Percentiles rank a stretch among this genome's conserved stretches.
Conservation (phyloP, 2,888 invertebrate species). For the Trichogramma dendrolimi region DNA sequence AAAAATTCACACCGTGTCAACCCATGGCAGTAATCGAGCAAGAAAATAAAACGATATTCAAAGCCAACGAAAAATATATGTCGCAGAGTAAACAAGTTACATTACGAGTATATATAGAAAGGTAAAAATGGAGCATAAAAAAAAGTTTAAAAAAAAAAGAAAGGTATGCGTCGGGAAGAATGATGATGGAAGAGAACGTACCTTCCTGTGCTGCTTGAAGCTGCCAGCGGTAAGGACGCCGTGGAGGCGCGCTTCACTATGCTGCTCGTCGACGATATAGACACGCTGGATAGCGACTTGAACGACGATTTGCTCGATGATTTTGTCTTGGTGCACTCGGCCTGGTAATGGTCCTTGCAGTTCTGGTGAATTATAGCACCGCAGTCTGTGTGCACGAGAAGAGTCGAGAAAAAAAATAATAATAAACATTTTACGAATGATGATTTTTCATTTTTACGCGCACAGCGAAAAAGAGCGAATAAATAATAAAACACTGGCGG, state of each 20-base stretch:
- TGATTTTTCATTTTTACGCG: background rate
- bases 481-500: background rate
- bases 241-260: constrained; percentile 47
- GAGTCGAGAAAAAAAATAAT: background rate
- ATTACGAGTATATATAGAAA: background rate
- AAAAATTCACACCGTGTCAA: no score
- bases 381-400: constrained; percentile 63
- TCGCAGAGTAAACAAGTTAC: background rate
- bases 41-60: no score
- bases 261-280: constrained; percentile 40
- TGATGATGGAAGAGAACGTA: constrained; percentile 34
- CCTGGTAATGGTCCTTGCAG: constrained; percentile 79
- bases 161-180: constrained; percentile 3
- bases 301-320: constrained; percentile 44
- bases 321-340: constrained; percentile 74
- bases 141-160: background rate
- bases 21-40: no score
- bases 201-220: constrained; percentile 45
- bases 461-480: background rate
- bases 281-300: constrained; percentile 47
- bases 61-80: no score
- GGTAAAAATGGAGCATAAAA: constrained; percentile 13
- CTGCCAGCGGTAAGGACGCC: constrained; percentile 44
- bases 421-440: constrained; percentile 3
- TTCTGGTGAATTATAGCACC: constrained; percentile 82